Conservation (phyloP, 2,113 vertebrate species). For the Dendrocopos noguchii region DNA sequence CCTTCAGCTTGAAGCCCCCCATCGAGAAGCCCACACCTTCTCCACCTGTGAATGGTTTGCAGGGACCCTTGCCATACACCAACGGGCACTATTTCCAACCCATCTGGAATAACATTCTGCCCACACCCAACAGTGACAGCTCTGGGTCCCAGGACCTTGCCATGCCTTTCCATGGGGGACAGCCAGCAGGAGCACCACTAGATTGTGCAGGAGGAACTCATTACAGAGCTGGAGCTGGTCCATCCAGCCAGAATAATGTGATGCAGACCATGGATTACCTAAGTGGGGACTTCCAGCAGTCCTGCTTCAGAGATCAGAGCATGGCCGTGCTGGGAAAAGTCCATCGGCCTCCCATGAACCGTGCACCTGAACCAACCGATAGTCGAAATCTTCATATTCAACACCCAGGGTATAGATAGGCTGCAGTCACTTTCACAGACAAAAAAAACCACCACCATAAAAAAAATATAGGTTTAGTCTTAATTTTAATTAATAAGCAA, state of each 20-base stretch:
- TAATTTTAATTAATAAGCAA: constrained; percentile 79
- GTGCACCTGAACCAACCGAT: constrained; percentile 89
- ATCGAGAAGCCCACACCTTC: constrained; percentile 94
- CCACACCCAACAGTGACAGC: constrained; percentile 99
- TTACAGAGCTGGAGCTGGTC: constrained; percentile 88
- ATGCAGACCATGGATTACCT: constrained; percentile 98
- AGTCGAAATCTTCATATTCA: constrained; percentile 94
- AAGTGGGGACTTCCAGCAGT: constrained; percentile 95
- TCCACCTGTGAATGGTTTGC: constrained; percentile 90
- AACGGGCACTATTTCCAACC: constrained; percentile 97
- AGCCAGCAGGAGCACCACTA: constrained; percentile 84
- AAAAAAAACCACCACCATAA: neutral
- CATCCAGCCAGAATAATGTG: constrained; percentile 89
- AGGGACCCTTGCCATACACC: constrained; percentile 88
- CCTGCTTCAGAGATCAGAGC: constrained; percentile 98
- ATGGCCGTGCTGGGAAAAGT: constrained; percentile 93
- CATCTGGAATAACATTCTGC: constrained; percentile 96
- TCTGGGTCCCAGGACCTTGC: constrained; percentile 96
- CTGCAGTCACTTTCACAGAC: constrained; percentile 76
- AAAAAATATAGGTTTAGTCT: constrained; percentile 78
- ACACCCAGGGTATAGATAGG: constrained; percentile 99
- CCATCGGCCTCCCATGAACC: constrained; percentile 90
- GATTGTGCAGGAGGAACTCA: constrained; percentile 91
- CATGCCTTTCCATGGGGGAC: constrained; percentile 90
- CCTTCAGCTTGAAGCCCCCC: constrained; percentile 91